Base-by-base conservation (phyloP, 1,140 invertebrate species). In the Protaetia brevitarsis region DNA sequence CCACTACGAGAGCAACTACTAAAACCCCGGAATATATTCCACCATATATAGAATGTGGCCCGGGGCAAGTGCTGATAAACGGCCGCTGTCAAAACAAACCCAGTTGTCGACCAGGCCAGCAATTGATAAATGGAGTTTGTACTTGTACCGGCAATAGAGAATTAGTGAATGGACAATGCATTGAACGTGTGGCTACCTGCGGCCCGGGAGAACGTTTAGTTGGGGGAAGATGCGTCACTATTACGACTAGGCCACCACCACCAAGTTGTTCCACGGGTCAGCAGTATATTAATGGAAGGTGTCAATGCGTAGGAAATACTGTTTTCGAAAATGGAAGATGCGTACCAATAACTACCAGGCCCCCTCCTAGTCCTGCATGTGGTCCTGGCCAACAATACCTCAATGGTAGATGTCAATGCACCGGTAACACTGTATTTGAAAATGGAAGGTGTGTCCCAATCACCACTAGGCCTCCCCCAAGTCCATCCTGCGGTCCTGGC, bases 131-230 rank as follows among this genome's bases (percentile, higher is more conserved):
- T 34, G 64, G 64, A 0, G 11, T 34, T 29, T 64, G 61, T 21
- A 26, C 41, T 37, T 68, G 66, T 36, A 27, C 10, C 16, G 34
- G 56, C 2, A 65, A 65, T 41, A 41, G 36, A 13, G 29, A 61
- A 7, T 30, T 65, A 5, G 36, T 61, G 7, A 68, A 68, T 26
- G 66, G 66, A 21, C 8, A 13, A 10, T 68, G 66, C 36, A 23
- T 45, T 1, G 51, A 60, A 21, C 11, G 23, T 3, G 30, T 28
- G 19, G 19, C 30, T 29, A 68, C 34, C 23, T 64, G 63, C 6
- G 36, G 21, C 5, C 36, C 63, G 8, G 29, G 29, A 23, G 36
- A 64, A 51, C 36, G 26, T 51, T 28, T 64, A 1, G 30, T 64
- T 3, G 59, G 59, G n/a, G 64, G 64, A 21, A 16, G 16, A 19